phyloP scores from a whole-genome alignment of 1,140 invertebrate species.

The Temnothorax curvispinosus region DNA sequence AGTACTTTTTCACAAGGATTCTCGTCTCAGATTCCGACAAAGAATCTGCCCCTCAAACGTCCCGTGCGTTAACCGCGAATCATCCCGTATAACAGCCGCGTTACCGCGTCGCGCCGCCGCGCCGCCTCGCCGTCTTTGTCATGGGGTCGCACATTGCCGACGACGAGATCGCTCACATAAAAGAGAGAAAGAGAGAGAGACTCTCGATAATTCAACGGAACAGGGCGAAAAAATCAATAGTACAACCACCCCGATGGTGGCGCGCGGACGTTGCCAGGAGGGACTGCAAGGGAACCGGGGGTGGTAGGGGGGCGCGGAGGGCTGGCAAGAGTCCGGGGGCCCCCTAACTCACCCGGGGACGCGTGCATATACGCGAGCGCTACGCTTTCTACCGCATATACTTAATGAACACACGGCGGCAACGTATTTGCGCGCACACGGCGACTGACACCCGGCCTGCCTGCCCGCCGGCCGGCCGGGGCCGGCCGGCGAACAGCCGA shows the following conservation, averaged over 20 bases:
- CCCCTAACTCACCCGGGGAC: slow-evolving; percentile 65
- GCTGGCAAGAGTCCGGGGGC: slow-evolving; percentile 23
- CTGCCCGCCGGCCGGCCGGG: not conserved
- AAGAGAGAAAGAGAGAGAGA: slow-evolving; percentile 63
- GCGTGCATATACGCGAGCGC: slow-evolving; percentile 52
- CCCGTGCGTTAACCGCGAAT: slow-evolving; percentile 16
- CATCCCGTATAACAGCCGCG: slow-evolving; percentile 22
- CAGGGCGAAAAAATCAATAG: slow-evolving; percentile 77
- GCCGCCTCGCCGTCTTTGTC: slow-evolving; percentile 32
- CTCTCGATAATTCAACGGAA: slow-evolving; percentile 76
- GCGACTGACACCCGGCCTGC: slow-evolving; percentile 34
- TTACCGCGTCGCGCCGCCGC: slow-evolving; percentile 16
- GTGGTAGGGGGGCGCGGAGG: too few species aligned
- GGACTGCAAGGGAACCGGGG: slow-evolving; percentile 29
- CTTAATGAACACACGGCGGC: slow-evolving; percentile 69
- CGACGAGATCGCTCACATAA: slow-evolving; percentile 70
- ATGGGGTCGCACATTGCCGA: slow-evolving; percentile 67
- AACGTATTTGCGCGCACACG: slow-evolving; percentile 55
- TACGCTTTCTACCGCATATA: slow-evolving; percentile 69
- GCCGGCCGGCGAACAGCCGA: slow-evolving; percentile 21
- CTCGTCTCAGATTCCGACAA: not conserved
- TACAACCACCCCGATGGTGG: slow-evolving; percentile 71
- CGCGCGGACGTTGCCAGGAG: slow-evolving; percentile 58
- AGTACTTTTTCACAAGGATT: not conserved
- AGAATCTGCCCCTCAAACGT: not conserved